Conservation (phyloP, 2,797 vertebrate genomes). For the Saxicola maurus region DNA sequence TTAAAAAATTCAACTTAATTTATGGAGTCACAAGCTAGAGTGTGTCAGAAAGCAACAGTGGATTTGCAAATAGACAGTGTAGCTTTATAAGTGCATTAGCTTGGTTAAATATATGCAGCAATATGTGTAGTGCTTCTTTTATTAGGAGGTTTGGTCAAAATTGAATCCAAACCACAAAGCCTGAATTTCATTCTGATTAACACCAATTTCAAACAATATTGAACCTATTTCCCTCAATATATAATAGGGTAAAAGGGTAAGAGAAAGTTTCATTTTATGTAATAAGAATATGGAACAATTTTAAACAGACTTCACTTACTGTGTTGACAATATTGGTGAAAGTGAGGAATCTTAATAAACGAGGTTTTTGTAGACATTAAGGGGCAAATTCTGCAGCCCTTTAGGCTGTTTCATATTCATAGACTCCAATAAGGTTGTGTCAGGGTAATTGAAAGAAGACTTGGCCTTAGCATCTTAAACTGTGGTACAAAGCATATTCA, state of each 20-base stretch:
- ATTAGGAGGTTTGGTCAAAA: background rate
- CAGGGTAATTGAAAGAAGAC: background rate
- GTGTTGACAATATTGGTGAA: background rate
- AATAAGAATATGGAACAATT: background rate
- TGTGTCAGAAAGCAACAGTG: background rate
- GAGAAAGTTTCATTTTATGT: background rate
- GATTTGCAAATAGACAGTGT: background rate
- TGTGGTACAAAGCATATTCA: background rate
- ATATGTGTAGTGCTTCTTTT: background rate
- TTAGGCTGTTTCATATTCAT: background rate
- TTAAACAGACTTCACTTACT: background rate
- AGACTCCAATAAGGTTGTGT: background rate
- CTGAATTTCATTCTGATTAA: background rate
- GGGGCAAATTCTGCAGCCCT: background rate
- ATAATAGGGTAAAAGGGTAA: background rate
- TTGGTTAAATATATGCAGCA: background rate
- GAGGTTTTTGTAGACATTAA: background rate
- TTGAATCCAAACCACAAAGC: rapidly evolving
- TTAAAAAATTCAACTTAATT: background rate
- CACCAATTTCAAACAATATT: background rate
- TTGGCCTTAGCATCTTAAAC: background rate
- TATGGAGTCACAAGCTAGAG: background rate
- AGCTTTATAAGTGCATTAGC: background rate
- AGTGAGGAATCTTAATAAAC: background rate
- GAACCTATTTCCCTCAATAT: background rate